Conservation (phyloP, 2,113 vertebrate species). For the Oryzias celebensis region DNA sequence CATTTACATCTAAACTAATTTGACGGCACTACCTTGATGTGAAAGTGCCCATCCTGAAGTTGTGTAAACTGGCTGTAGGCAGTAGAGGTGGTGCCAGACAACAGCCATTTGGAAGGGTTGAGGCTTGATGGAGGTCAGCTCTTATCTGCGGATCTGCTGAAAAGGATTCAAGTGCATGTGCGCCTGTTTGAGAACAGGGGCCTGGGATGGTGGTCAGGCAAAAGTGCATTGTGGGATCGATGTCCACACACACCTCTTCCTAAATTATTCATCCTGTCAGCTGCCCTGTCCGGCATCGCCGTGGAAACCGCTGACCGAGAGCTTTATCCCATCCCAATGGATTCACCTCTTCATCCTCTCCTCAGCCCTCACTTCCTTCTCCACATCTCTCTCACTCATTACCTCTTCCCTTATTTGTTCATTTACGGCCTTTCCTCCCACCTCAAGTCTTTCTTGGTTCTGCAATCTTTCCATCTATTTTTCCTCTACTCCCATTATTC, state of each 20-base stretch:
- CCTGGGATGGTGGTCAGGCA: constrained; percentile 59
- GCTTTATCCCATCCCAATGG: constrained; percentile 63
- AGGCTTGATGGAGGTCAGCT: constrained; percentile 28
- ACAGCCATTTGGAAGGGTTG: constrained; percentile 4
- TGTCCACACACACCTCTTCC: constrained; percentile 71
- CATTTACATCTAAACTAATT: too few relatives aligned
- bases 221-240: constrained; percentile 73
- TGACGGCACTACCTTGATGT: too few relatives aligned
- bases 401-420: constrained; percentile 50
- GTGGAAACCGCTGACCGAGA: constrained; percentile 76
- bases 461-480: constrained; percentile 54
- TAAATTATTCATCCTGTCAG: constrained; percentile 81
- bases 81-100: neutral
- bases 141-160: constrained; percentile 29
- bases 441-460: constrained; percentile 31
- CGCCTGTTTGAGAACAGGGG: constrained; percentile 25
- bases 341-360: constrained; percentile 61
- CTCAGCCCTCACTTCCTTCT: constrained; percentile 52
- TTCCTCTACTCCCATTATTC: constrained; percentile 53
- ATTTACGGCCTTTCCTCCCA: constrained; percentile 42
- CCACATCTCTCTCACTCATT: constrained; percentile 45
- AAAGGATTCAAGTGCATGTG: constrained; percentile 27
- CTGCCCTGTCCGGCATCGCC: constrained; percentile 63
- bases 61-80: neutral
- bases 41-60: neutral